A percentile compares a stretch with the other conserved stretches of the same genome.
Conservation (phyloP, 2,113 vertebrate species). For the Dissostichus mawsoni region DNA sequence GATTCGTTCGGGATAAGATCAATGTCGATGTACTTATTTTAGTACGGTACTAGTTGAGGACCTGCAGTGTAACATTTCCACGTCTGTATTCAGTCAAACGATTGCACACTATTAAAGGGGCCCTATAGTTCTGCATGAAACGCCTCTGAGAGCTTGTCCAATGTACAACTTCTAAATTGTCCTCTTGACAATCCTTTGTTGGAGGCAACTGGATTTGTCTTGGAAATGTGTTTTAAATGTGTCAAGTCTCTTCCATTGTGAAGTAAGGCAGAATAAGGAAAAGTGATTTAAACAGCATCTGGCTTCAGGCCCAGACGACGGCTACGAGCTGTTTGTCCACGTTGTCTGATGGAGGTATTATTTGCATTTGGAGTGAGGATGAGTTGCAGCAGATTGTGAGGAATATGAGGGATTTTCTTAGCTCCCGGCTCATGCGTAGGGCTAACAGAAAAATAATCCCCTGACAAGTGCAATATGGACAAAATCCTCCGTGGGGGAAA, state of each 20-base stretch:
- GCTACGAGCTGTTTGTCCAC: conserved; percentile 61
- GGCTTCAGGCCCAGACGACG: conserved; percentile 53
- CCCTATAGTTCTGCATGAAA: background rate
- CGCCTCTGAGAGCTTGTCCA: background rate
- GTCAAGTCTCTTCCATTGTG: conserved; percentile 45
- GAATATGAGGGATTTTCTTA: conserved; percentile 73
- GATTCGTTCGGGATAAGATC: background rate
- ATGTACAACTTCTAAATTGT: background rate
- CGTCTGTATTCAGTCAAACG: conserved; percentile 7
- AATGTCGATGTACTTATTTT: background rate
- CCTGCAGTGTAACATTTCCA: background rate
- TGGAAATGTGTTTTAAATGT: conserved; percentile 52
- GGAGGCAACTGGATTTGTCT: conserved; percentile 33
- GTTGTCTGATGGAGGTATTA: conserved; percentile 71
- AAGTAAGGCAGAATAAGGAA: conserved; percentile 35
- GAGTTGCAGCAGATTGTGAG: conserved; percentile 66
- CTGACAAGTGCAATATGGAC: conserved; percentile 70
- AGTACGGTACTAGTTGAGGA: background rate
- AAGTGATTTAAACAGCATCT: conserved; percentile 31
- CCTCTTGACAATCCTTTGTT: conserved; percentile 32
- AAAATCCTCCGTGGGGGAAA: conserved; percentile 71
- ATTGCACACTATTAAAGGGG: conserved; percentile 6
- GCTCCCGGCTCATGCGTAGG: conserved; percentile 51
- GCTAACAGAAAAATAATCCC: conserved; percentile 76
- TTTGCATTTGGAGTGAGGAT: conserved; percentile 62